Base-by-base conservation (phyloP, 1,140 invertebrate species). In the Pteromalus puparum region DNA sequence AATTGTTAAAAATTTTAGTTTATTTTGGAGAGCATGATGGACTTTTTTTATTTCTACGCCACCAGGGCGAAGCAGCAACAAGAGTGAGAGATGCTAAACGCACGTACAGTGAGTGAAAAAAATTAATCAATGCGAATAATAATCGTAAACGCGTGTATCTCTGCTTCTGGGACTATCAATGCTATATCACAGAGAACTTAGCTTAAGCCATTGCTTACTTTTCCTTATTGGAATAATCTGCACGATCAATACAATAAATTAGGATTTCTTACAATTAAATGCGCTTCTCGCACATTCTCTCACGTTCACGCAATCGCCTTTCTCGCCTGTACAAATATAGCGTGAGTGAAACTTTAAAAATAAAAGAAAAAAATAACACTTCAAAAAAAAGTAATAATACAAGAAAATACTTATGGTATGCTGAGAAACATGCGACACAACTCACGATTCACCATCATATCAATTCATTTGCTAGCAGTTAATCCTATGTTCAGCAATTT, bases 131-230 rank as follows among this genome's bases (percentile, higher is more conserved):
- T 85, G 80, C 75, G 75, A 85, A 85, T 82, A 80, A 76, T 84
- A 82, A 85, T 85, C 38, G 42, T 78, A 85, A 82, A 82, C 84
- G 80, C 75, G 75, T 78, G 88, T 89, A 89, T 91, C 87, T 90
- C 89, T 90, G 88, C 89, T 88, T 88, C 68, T 83, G 86, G 83
- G 81, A 89, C 86, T 90, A 90, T 88, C 83, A 75, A 88, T 86
- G 88, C 90, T 91, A 90, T 91, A 91, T 91, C 90, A 91, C 90
- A 91, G 89, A 91, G 90, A 90, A 90, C 84, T 88, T 88, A 89
- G 88, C 74, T 87, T 85, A 89, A 77, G 82, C 78, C 87, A 42
- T 74, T 86, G 77, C 74, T 84, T 87, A 73, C 48, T 61, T 82
- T 84, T 77, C 77, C 77, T 77, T 74, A 82, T 53, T 87, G 83